These are phyloP conservation scores for Pseudachorutes palmiensis DNA, from an alignment of 1,140 invertebrate genomes.

Conservation along the genomic window DNA sequence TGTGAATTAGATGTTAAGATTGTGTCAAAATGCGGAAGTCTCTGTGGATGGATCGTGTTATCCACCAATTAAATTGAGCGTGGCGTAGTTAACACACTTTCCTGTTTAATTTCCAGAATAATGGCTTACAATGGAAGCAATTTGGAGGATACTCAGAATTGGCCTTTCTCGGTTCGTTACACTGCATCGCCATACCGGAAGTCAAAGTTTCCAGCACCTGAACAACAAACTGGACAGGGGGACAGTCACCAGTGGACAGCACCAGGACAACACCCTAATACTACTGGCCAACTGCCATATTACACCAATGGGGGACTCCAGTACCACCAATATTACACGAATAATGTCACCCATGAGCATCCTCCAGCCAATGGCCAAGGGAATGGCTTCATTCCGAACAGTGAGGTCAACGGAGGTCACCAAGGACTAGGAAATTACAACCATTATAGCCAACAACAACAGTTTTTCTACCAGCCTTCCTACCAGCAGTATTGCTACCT, in stretches of 20 bases:
- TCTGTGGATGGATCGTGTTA: too few relatives aligned
- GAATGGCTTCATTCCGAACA: too few relatives aligned
- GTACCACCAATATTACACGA: background rate
- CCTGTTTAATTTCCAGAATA: background rate
- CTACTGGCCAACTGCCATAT: background rate
- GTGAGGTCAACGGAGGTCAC: too few relatives aligned
- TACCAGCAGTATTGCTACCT: conserved; percentile 6
- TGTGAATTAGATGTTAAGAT: too few relatives aligned
- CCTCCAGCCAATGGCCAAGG: too few relatives aligned
- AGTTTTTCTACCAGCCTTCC: background rate
- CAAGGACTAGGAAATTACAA: too few relatives aligned
- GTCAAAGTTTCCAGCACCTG: conserved; percentile 28
- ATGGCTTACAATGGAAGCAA: conserved; percentile 29
- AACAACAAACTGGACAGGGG: background rate
- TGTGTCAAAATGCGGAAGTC: too few relatives aligned
- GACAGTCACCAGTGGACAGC: background rate
- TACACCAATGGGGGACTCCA: background rate
- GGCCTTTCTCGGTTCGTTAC: conserved; percentile 37
- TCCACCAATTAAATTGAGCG: too few relatives aligned
- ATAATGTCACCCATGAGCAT: background rate
- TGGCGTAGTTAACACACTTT: too few relatives aligned
- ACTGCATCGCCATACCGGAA: conserved; percentile 37
- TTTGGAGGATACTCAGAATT: conserved; percentile 33
- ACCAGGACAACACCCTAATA: background rate
- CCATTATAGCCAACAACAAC: background rate